Conservation (phyloP, 2,888 invertebrate genomes). For the Brachyptera putata region DNA sequence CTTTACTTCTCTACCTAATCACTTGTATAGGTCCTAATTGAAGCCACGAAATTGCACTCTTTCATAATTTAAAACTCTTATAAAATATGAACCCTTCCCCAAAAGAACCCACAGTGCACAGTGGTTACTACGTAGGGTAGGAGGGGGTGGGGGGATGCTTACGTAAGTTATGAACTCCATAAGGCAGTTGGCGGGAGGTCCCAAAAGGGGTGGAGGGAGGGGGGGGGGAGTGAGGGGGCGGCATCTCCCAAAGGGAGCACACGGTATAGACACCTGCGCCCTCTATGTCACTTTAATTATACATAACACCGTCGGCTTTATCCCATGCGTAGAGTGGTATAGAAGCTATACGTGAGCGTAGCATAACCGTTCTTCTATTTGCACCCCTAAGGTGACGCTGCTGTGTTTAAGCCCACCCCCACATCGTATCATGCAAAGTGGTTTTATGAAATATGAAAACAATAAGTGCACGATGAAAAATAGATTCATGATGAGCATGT, state of each 20-base stretch:
- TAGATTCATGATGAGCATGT: too few relatives aligned
- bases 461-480: neutral
- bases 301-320: conserved; percentile 17
- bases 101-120: neutral
- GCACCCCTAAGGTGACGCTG: neutral
- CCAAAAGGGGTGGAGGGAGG: conserved; percentile 1
- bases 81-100: conserved; percentile 19
- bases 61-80: conserved; percentile 21
- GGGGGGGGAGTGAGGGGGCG: too few relatives aligned
- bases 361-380: neutral
- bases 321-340: neutral
- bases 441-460: neutral
- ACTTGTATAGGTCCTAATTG: conserved; percentile 17
- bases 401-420: neutral
- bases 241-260: too few relatives aligned
- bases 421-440: neutral
- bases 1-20: too few relatives aligned
- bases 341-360: neutral
- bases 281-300: conserved; percentile 19
- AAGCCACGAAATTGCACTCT: conserved; percentile 15
- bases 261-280: conserved; percentile 16
- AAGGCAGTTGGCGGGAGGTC: conserved; percentile 23
- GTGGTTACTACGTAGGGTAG: neutral
- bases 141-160: conserved; percentile 6
- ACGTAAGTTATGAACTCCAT: conserved; percentile 24